Evolutionary conservation across 2,888 invertebrate species (phyloP).

Genomic region (Drosophila tanythrix): DNA sequence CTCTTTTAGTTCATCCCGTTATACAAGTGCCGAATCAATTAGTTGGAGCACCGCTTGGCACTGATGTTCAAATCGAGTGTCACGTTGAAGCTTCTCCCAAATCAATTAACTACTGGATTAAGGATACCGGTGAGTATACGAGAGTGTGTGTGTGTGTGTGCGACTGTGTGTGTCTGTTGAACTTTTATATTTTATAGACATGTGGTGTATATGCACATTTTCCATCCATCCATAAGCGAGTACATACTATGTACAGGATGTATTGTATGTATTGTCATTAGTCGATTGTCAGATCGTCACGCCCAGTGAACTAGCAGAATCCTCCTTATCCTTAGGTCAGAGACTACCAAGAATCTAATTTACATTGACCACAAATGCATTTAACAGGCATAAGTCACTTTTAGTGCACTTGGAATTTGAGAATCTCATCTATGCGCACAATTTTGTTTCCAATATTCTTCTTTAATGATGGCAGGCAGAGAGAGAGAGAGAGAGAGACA

Average conservation of each 20-base stretch:
- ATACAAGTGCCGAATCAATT: slow-evolving; percentile 97
- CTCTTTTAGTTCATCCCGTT: slow-evolving; percentile 92
- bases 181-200: slow-evolving; percentile 78
- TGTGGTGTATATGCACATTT: slow-evolving; percentile 55
- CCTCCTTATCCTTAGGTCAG: slow-evolving; percentile 31
- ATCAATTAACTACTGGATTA: slow-evolving; percentile 96
- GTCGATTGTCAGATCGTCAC: slow-evolving; percentile 66
- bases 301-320: slow-evolving; percentile 30
- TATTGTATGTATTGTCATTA: slow-evolving; percentile 66
- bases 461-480: neutral
- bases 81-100: slow-evolving; percentile 95
- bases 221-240: neutral
- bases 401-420: neutral
- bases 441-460: neutral
- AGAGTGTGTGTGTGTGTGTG: neutral
- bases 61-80: slow-evolving; percentile 94
- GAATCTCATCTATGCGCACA: neutral
- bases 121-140: slow-evolving; percentile 90
- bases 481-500: neutral
- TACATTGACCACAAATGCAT: slow-evolving; percentile 32
- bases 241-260: neutral
- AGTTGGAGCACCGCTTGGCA: slow-evolving; percentile 94
- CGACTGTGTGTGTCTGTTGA: slow-evolving; percentile 24
- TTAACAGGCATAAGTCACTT: neutral
- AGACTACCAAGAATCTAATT: slow-evolving; percentile 47